These are phyloP conservation scores for Scleropages formosus DNA, from an alignment of 2,797 vertebrate genomes.

Conservation along the genomic window DNA sequence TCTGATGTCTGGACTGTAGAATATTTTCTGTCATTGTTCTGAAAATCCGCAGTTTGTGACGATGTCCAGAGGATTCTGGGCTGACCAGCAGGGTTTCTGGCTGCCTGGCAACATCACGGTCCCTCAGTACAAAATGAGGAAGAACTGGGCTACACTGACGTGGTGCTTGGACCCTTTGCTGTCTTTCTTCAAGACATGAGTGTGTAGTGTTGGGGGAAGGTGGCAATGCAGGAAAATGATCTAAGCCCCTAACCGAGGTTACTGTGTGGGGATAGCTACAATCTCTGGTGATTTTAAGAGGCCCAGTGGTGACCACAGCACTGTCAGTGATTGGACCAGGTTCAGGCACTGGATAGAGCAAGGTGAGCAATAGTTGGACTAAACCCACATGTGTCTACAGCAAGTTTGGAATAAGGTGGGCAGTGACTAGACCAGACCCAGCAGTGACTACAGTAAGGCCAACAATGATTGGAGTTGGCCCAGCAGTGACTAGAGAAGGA, in stretches of 20 bases:
- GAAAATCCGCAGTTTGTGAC: background rate
- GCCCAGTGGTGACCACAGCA: too few relatives aligned
- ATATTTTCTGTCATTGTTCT: background rate
- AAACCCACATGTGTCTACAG: background rate
- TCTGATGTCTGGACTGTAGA: too few relatives aligned
- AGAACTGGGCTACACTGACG: background rate
- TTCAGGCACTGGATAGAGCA: background rate
- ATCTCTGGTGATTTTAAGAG: too few relatives aligned
- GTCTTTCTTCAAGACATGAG: background rate
- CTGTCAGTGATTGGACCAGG: too few relatives aligned
- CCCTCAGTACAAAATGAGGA: background rate
- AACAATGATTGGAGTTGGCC: too few relatives aligned
- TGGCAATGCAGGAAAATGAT: background rate
- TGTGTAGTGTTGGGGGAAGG: too few relatives aligned
- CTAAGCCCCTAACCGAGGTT: background rate
- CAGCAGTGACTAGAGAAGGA: background rate
- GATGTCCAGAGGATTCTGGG: constrained; percentile 6
- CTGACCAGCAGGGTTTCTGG: background rate
- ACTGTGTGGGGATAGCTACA: too few relatives aligned
- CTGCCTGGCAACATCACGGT: constrained; percentile 15
- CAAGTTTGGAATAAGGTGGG: too few relatives aligned
- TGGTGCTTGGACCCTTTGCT: background rate
- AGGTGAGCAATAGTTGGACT: background rate
- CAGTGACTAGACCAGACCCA: too few relatives aligned
- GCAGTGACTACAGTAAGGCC: too few relatives aligned